Base-by-base conservation (phyloP, 1,140 invertebrate species). In the Cotesia chilonis region DNA sequence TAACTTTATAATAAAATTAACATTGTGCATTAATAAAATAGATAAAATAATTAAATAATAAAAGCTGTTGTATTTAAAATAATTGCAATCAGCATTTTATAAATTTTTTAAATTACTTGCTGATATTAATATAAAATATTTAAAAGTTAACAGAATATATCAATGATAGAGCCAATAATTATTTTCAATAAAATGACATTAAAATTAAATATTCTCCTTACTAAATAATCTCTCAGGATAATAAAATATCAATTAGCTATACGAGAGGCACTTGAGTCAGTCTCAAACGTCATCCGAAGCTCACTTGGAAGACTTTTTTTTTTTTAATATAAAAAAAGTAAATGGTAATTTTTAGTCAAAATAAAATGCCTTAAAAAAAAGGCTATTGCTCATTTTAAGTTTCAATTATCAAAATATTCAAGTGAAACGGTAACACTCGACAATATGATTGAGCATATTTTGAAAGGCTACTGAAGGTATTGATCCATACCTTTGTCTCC, bases 371-470 rank as follows among this genome's bases (percentile, higher is more conserved):
- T 52, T n/a, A 2, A 52, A 51, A 52, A 67, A 67, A 64, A 61
- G 67, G 55, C 67, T 68, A 68, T 68, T 59, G 52, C 52, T 67
- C 41, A 9, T 6, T 7, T 38, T 51, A n/a, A 1, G n/a, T 36
- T 54, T 5, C 57, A 51, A 59, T 55, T 6, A 10, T 35, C 6
- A 47, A 9, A 67, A 57, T 6, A 9, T 59, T 83, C 75, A 85
- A 4, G 75, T 80, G 52, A 87, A 86, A 78, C 80, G 83, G 74
- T 83, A 82, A 76, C 73, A 81, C 72, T 88, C 87, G 10, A 82
- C 81, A 72, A 87, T 86, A 37, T 88, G 85, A 76, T 86, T 84
- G 72, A 87, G 79, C 78, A 88, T 85, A 41, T 79, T 78, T 55
- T 87, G 79, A 80, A 87, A 86, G 68, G 85, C 85, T 66, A 77